Percentiles rank a stretch among this genome's conserved stretches.
Evolutionary conservation across 2,797 vertebrate genomes (phyloP).

Genomic region (Phataginus tetradactyla): DNA sequence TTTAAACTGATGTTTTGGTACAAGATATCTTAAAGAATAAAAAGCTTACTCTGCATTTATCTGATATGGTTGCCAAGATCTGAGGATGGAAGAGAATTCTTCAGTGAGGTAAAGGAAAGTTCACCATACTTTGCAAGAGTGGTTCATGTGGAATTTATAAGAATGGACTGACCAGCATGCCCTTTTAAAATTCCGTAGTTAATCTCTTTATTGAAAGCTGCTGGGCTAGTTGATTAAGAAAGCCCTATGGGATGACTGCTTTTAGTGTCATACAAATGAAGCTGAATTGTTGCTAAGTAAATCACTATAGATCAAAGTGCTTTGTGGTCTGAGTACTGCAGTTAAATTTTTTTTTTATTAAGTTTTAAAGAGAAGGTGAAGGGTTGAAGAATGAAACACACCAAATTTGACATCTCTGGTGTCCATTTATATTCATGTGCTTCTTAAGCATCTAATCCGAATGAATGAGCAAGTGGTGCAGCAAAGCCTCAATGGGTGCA

Average conservation of each 20-base stretch:
- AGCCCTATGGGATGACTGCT: conserved; percentile 72
- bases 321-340: conserved; percentile 77
- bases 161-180: conserved; percentile 63
- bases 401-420: conserved; percentile 64
- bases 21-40: conserved; percentile 25
- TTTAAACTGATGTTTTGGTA: neutral
- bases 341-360: conserved; percentile 78
- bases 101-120: conserved; percentile 78
- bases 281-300: conserved; percentile 69
- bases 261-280: conserved; percentile 79
- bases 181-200: conserved; percentile 73
- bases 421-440: conserved; percentile 45
- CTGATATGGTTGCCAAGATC: conserved; percentile 50
- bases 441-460: conserved; percentile 13
- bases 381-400: conserved; percentile 59
- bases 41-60: conserved; percentile 1
- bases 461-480: conserved; percentile 40
- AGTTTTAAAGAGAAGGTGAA: conserved; percentile 75
- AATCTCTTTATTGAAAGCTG: conserved; percentile 79
- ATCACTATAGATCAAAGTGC: conserved; percentile 74
- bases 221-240: conserved; percentile 77
- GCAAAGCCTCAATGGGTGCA: conserved; percentile 25
- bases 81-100: conserved; percentile 65
- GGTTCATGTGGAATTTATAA: conserved; percentile 74
- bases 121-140: conserved; percentile 58